A percentile compares a stretch with the other conserved stretches of the same genome.
These are phyloP conservation scores for Anadara kagoshimensis DNA, from an alignment of 1,140 invertebrate genomes.

Conservation along the genomic window DNA sequence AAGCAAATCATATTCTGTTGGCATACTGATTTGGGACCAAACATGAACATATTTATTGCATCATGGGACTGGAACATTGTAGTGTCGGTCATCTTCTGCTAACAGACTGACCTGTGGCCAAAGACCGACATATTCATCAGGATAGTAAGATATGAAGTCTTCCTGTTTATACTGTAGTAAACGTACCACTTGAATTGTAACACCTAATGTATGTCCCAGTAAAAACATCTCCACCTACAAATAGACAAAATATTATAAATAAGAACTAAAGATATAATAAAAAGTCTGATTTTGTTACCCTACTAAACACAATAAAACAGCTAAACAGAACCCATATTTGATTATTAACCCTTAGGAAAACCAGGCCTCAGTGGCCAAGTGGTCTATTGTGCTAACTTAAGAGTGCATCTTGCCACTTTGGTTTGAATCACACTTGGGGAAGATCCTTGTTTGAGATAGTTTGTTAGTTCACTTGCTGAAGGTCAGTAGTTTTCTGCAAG, in stretches of 20 bases:
- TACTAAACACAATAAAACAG: background rate
- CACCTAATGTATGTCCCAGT: slow-evolving; percentile 73
- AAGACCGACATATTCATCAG: slow-evolving; percentile 66
- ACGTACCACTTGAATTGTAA: slow-evolving; percentile 73
- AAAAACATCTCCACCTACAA: slow-evolving; percentile 76
- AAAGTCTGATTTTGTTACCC: background rate
- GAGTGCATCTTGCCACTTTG: too few species aligned
- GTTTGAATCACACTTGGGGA: too few species aligned
- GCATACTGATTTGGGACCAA: too few species aligned
- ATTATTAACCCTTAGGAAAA: too few species aligned
- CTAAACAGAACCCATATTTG: too few species aligned
- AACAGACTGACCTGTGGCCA: slow-evolving; percentile 68
- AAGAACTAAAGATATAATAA: background rate
- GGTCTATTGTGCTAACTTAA: too few species aligned
- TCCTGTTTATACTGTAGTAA: slow-evolving; percentile 69
- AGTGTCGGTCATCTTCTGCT: slow-evolving; percentile 76
- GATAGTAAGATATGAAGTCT: slow-evolving; percentile 74
- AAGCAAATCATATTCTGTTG: too few species aligned
- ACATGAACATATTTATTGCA: too few species aligned
- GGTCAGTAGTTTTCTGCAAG: too few species aligned
- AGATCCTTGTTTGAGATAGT: too few species aligned
- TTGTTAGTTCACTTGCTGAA: too few species aligned
- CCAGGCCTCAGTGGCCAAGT: too few species aligned
- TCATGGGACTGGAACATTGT: slow-evolving; percentile 67
- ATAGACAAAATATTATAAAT: background rate